A percentile compares a stretch with the other conserved stretches of the same genome.
Conservation (phyloP, 2,797 vertebrate species). For the Ispidina lecontei region DNA sequence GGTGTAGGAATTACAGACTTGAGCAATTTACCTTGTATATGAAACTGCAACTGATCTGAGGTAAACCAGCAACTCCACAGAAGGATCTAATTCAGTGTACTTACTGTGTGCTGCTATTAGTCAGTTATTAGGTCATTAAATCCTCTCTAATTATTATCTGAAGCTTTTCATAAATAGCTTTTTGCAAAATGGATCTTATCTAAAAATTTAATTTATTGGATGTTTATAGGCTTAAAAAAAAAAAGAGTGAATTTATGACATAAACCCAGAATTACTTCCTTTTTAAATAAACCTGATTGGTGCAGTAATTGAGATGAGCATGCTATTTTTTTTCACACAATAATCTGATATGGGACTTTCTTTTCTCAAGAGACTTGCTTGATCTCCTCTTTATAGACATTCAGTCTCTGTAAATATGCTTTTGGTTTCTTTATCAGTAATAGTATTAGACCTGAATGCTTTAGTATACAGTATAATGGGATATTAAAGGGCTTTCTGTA, state of each 20-base stretch:
- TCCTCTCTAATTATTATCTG: conserved; percentile 67
- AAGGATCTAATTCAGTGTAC: conserved; percentile 37
- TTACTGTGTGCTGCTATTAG: conserved; percentile 50
- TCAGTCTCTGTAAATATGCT: conserved; percentile 77
- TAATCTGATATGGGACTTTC: conserved; percentile 73
- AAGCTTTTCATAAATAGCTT: conserved; percentile 62
- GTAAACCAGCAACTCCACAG: conserved; percentile 13
- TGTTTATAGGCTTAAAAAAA: conserved; percentile 69
- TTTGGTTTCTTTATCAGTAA: conserved; percentile 76
- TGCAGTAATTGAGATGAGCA: conserved; percentile 68
- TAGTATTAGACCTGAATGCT: conserved; percentile 70
- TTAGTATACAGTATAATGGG: conserved; percentile 57
- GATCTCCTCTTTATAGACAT: conserved; percentile 76
- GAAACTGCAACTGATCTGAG: conserved; percentile 9
- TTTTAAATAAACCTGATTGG: conserved; percentile 57
- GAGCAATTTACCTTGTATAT: neutral
- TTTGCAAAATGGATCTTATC: conserved; percentile 62
- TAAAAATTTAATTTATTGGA: conserved; percentile 72
- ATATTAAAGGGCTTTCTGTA: conserved; percentile 52
- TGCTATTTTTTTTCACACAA: conserved; percentile 66
- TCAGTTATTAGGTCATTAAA: conserved; percentile 64
- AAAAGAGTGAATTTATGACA: conserved; percentile 66
- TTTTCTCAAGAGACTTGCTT: conserved; percentile 74
- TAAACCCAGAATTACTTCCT: conserved; percentile 63
- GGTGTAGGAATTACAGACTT: neutral